A percentile compares a stretch with the other conserved stretches of the same genome.
Evolutionary conservation across 2,888 invertebrate genomes (phyloP).

Genomic region (Perizoma flavofasciatum): DNA sequence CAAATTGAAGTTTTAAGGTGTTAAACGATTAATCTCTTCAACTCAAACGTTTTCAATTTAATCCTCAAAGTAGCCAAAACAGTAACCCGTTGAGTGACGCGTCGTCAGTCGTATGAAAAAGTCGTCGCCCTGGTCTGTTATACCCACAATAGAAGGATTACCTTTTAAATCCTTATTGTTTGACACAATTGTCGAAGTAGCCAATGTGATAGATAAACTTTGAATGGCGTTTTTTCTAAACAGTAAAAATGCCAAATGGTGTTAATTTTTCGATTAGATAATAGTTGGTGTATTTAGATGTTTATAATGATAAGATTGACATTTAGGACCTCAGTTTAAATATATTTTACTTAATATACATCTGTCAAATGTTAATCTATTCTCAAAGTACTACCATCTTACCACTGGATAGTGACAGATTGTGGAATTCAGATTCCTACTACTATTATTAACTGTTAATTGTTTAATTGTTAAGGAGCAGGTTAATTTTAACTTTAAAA

Average conservation of each 20-base stretch:
- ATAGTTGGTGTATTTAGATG: slow-evolving; percentile 14
- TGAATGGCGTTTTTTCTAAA: slow-evolving; percentile 34
- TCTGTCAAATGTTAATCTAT: too few species aligned
- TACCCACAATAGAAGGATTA: slow-evolving; percentile 55
- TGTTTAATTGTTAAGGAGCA: too few species aligned
- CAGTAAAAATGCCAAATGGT: slow-evolving; percentile 33
- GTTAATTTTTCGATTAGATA: slow-evolving; percentile 36
- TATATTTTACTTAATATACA: not conserved
- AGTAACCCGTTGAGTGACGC: slow-evolving; percentile 39
- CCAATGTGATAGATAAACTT: slow-evolving; percentile 39
- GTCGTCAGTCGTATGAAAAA: slow-evolving; percentile 29
- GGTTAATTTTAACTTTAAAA: too few species aligned
- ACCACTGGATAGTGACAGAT: too few species aligned
- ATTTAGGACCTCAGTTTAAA: not conserved
- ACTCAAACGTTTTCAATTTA: slow-evolving; percentile 16
- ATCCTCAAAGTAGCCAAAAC: slow-evolving; percentile 39
- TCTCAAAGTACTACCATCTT: too few species aligned
- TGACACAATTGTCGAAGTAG: slow-evolving; percentile 43
- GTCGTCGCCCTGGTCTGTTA: slow-evolving; percentile 34
- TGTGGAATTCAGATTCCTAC: too few species aligned
- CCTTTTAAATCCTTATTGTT: slow-evolving; percentile 49
- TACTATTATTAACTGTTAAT: too few species aligned
- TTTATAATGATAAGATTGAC: slow-evolving; percentile 6
- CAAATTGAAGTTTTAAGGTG: too few species aligned
- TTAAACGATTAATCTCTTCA: slow-evolving; percentile 10